These are phyloP conservation scores for Micropoecilia bifurca DNA, from an alignment of 2,797 vertebrate species.

Conservation along the genomic window DNA sequence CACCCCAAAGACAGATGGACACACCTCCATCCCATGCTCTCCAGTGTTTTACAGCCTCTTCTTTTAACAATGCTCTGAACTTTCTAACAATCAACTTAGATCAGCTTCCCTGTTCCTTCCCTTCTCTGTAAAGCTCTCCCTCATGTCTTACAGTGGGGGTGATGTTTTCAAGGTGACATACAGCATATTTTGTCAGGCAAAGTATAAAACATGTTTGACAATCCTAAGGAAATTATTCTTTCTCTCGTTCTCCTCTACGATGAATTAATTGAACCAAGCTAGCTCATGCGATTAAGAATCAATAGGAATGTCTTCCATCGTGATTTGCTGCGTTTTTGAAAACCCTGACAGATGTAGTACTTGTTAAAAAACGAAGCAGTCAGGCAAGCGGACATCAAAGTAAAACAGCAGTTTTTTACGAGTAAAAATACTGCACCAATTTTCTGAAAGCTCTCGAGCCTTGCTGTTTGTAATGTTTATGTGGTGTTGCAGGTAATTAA, in stretches of 20 bases:
- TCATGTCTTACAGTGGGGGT: not conserved
- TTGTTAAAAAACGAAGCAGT: not conserved
- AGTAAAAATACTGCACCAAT: not conserved
- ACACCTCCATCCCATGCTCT: not conserved
- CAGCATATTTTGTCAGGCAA: not conserved
- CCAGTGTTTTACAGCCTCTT: not conserved
- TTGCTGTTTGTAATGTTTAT: not conserved
- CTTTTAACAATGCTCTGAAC: not conserved
- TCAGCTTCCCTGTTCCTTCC: not conserved
- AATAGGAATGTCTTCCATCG: not conserved
- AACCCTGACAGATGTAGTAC: not conserved
- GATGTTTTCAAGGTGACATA: not conserved
- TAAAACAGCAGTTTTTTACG: not conserved
- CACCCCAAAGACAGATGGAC: not conserved
- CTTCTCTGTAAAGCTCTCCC: not conserved
- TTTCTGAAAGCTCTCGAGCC: not conserved
- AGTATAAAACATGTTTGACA: not conserved
- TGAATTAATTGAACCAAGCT: not conserved
- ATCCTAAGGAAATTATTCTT: not conserved
- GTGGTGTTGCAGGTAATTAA: slow-evolving; percentile 7
- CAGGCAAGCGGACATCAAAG: not conserved
- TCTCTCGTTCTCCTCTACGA: not conserved
- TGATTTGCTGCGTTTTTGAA: not conserved
- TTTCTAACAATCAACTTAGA: not conserved
- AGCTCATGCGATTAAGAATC: not conserved